These are phyloP conservation scores for Larimichthys crocea DNA, from an alignment of 2,113 vertebrate species.

Conservation along the genomic window DNA sequence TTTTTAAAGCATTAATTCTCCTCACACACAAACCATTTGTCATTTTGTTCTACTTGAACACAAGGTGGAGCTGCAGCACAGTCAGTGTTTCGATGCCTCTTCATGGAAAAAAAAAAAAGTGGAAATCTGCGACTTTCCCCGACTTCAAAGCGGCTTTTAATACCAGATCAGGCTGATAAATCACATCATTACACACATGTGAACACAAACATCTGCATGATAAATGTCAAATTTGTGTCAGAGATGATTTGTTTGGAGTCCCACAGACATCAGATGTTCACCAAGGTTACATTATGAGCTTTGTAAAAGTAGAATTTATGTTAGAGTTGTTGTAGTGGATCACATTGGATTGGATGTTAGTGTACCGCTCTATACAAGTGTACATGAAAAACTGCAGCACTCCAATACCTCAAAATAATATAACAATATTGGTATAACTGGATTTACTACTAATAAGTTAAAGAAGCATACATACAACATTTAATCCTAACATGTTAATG, in stretches of 20 bases:
- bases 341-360: too few relatives aligned
- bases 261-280: too few relatives aligned
- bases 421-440: neutral
- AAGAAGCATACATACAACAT: too few relatives aligned
- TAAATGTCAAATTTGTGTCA: neutral
- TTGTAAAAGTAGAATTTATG: too few relatives aligned
- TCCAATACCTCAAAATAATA: neutral
- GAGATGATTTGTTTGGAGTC: neutral
- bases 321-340: too few relatives aligned
- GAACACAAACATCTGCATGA: neutral
- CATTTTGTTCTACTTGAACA: slow-evolving; percentile 7
- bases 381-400: neutral
- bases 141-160: slow-evolving; percentile 1
- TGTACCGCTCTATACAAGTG: too few relatives aligned
- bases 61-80: slow-evolving; percentile 60
- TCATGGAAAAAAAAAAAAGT: neutral
- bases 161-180: neutral
- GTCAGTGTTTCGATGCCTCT: neutral
- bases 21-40: neutral
- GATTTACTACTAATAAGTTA: neutral
- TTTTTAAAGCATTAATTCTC: neutral
- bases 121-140: slow-evolving; percentile 3
- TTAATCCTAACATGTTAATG: too few relatives aligned
- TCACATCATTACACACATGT: neutral
- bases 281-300: too few relatives aligned